Conservation (phyloP, 2,888 invertebrate genomes). For the Aricia artaxerxes region DNA sequence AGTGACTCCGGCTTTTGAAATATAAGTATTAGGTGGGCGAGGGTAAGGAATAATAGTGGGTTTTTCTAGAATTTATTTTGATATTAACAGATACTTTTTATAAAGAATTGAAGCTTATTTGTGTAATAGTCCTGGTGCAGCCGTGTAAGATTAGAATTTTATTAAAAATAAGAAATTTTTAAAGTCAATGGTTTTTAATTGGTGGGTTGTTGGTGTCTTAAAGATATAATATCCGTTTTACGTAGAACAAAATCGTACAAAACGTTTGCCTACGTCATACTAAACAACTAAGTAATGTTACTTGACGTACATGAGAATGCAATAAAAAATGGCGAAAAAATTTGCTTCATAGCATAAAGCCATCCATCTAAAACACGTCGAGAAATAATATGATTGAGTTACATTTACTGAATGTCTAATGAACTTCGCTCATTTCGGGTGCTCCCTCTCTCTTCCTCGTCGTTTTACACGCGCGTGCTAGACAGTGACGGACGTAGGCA, state of each 20-base stretch:
- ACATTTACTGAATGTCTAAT: conserved; percentile 72
- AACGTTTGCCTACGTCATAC: not conserved
- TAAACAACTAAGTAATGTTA: not conserved
- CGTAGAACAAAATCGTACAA: not conserved
- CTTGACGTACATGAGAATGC: not conserved
- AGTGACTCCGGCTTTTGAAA: not conserved
- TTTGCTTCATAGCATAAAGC: conserved; percentile 44
- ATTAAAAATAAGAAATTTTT: too few relatives aligned
- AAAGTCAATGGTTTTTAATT: too few relatives aligned
- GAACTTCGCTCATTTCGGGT: conserved; percentile 59
- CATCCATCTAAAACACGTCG: conserved; percentile 53
- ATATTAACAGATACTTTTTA: not conserved
- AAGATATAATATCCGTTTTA: too few relatives aligned
- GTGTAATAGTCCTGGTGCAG: not conserved
- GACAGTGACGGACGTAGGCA: conserved; percentile 43
- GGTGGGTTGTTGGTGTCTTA: too few relatives aligned
- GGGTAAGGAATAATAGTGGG: not conserved
- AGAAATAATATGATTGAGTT: conserved; percentile 67
- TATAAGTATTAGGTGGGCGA: not conserved
- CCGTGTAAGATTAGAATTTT: too few relatives aligned
- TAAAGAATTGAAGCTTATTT: not conserved
- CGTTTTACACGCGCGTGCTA: conserved; percentile 33
- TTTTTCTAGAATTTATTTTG: not conserved
- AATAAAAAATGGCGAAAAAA: not conserved
- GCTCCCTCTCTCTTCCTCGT: conserved; percentile 43